phyloP scores from a whole-genome alignment of 2,888 invertebrate genomes.

The Gastrophysa polygoni region DNA sequence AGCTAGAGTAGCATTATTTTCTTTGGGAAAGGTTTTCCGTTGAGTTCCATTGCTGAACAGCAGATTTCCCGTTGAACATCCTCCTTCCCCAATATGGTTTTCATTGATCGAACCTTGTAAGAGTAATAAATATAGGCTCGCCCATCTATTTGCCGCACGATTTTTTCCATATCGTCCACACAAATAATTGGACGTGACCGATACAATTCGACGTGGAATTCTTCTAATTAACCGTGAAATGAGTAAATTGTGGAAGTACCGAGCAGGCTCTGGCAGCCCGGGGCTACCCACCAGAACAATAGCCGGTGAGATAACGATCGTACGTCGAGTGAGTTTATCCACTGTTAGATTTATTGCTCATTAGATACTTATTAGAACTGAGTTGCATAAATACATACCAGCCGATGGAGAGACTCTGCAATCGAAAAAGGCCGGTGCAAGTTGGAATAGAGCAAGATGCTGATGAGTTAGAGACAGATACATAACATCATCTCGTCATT shows the following conservation, averaged over 20 bases:
- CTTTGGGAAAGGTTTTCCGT: too few species aligned
- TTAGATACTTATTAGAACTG: conserved; percentile 32
- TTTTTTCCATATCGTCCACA: conserved; percentile 4
- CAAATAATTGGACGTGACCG: conserved; percentile 25
- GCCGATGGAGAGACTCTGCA: too few species aligned
- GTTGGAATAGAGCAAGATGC: too few species aligned
- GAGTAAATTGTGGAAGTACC: conserved; percentile 35
- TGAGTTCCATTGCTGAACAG: too few species aligned
- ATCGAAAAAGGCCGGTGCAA: too few species aligned
- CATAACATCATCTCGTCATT: too few species aligned
- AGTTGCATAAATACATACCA: too few species aligned
- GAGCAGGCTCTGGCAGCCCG: conserved; percentile 20
- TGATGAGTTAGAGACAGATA: too few species aligned
- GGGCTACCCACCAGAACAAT: conserved; percentile 34
- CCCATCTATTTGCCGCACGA: not conserved
- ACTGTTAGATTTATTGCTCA: conserved; percentile 36
- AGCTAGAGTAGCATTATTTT: too few species aligned
- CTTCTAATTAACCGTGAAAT: conserved; percentile 37
- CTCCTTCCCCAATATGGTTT: too few species aligned
- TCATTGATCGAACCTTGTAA: too few species aligned
- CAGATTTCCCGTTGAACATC: too few species aligned
- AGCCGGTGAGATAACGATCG: conserved; percentile 33
- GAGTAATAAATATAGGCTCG: not conserved
- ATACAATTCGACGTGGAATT: conserved; percentile 29
- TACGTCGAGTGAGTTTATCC: conserved; percentile 31